Evolutionary conservation across 2,888 invertebrate genomes (phyloP).

Genomic region (Parnassius orleans): DNA sequence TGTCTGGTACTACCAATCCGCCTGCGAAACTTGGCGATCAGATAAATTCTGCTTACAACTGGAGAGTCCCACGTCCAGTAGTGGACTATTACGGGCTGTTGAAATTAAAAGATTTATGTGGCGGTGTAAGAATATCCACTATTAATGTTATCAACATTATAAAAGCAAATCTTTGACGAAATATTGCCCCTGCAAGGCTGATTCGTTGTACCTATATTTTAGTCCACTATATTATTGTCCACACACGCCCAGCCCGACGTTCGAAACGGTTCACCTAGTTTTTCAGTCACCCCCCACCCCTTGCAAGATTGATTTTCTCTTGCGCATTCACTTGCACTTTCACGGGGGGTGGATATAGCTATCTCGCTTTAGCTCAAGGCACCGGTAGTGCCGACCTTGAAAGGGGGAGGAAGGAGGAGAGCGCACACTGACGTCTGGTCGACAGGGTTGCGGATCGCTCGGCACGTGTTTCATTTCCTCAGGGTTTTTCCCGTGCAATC

Average conservation of each 20-base stretch:
- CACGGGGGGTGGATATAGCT: conserved; percentile 52
- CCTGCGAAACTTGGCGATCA: too few relatives aligned
- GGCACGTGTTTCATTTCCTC: conserved; percentile 9
- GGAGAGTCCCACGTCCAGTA: too few relatives aligned
- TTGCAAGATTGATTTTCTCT: conserved; percentile 80
- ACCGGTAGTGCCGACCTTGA: conserved; percentile 73
- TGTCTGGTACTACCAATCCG: too few relatives aligned
- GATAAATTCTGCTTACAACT: too few relatives aligned
- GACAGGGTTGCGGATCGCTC: conserved; percentile 34
- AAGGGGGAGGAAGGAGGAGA: conserved; percentile 49
- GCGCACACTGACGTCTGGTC: conserved; percentile 54
- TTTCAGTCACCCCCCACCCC: conserved; percentile 57
- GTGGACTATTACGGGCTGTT: too few relatives aligned
- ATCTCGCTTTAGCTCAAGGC: conserved; percentile 55
- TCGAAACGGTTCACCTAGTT: conserved; percentile 75
- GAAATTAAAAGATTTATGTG: too few relatives aligned
- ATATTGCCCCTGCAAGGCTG: too few relatives aligned
- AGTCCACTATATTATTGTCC: conserved; percentile 26
- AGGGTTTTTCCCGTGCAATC: conserved; percentile 13
- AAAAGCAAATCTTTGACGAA: too few relatives aligned
- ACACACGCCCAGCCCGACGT: conserved; percentile 48
- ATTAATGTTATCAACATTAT: too few relatives aligned
- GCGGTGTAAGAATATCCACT: too few relatives aligned
- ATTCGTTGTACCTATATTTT: too few relatives aligned
- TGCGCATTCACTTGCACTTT: conserved; percentile 77